Base-by-base conservation (phyloP, 1,140 invertebrate genomes). In the Drosophila sp. region DNA sequence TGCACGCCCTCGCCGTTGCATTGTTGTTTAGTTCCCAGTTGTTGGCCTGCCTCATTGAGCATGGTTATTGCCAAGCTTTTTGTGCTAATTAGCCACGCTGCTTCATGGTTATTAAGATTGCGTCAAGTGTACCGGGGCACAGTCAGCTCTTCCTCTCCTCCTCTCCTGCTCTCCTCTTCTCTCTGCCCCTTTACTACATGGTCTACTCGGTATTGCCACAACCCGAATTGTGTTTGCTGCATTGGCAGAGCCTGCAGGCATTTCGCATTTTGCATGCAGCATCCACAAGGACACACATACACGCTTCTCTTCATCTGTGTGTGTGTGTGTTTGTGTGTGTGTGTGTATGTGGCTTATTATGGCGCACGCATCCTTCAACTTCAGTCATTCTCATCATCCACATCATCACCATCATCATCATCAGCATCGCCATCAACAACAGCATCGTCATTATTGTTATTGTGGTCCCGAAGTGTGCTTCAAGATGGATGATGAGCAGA, bases 51-150 rank as follows among this genome's bases (percentile, higher is more conserved):
- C 82, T 90, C 89, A 90, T 90, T 90, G 89, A 89, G 86, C 80
- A 89, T 90, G 89, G 89, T 89, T 90, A 90, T 90, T 90, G 83
- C 83, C 80, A 78, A 89, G 89, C 89, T 90, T 90, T 90, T 90
- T 90, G 89, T 90, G 89, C 89, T 90, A 90, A 90, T 90, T 90
- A 90, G 89, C 89, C 80, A 90, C 89, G 83, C 83, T 90, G 83
- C 89, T 90, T 90, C 89, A 90, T 90, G 89, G 89, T 90, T 90
- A 90, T 90, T 90, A 90, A 90, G 89, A 90, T 90, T 90, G 82
- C 89, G 89, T 90, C 89, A 90, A 90, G 89, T 90, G 89, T 81
- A 78, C 81, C 75, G 54, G 73, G 40, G 65, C 43, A 14, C 51
- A 64, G 43, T 57, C 66, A 56, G 32, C 70, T 43, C 36, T 63